A percentile compares a stretch with the other conserved stretches of the same genome.
These are phyloP conservation scores for Idris sp. DNA, from an alignment of 1,140 invertebrate genomes.

Conservation along the genomic window DNA sequence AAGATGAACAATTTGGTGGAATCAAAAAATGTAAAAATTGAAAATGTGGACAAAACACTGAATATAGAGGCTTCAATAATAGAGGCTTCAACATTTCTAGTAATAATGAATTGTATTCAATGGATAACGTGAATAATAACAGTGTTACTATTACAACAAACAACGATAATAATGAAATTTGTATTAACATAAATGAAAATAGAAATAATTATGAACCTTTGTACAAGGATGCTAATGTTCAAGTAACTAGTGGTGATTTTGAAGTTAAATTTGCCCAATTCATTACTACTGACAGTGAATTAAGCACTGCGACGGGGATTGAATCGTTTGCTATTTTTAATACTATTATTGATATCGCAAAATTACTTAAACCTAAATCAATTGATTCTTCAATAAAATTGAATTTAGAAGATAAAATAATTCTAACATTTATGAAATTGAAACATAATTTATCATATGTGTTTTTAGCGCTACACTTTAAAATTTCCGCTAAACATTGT, in stretches of 20 bases:
- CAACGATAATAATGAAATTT: too few relatives aligned
- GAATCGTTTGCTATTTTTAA: slow-evolving; percentile 42
- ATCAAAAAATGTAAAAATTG: too few relatives aligned
- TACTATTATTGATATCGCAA: slow-evolving; percentile 4
- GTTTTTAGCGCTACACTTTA: slow-evolving; percentile 47
- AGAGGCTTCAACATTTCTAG: too few relatives aligned
- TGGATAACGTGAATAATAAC: too few relatives aligned
- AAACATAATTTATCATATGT: slow-evolving; percentile 54
- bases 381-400: slow-evolving; percentile 6
- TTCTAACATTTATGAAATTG: slow-evolving; percentile 53
- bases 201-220: too few relatives aligned
- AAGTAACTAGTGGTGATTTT: not conserved
- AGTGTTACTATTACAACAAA: too few relatives aligned
- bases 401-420: slow-evolving; percentile 27
- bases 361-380: slow-evolving; percentile 1
- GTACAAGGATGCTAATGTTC: not conserved
- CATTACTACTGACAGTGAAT: slow-evolving; percentile 27
- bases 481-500: slow-evolving; percentile 48
- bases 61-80: too few relatives aligned
- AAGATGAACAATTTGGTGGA: too few relatives aligned
- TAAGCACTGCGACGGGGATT: slow-evolving; percentile 39
- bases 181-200: too few relatives aligned
- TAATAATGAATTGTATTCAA: too few relatives aligned
- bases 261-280: slow-evolving; percentile 2
- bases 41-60: too few relatives aligned